phyloP scores from a whole-genome alignment of 2,113 vertebrate species.

The Myotis brandtii region DNA sequence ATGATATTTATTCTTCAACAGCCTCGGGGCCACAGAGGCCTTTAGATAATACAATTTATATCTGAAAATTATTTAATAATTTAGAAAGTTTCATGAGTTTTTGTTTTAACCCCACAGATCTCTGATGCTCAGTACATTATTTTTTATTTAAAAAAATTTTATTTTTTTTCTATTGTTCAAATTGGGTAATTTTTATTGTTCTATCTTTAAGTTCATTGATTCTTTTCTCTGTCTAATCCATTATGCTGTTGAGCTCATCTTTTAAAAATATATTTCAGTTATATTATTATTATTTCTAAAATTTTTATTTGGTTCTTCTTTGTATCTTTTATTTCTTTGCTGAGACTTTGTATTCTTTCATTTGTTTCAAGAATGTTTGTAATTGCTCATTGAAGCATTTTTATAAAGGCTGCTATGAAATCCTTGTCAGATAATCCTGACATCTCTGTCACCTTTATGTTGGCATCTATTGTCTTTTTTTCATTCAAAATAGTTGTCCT shows the following conservation, averaged over 20 bases:
- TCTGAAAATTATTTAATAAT: background rate
- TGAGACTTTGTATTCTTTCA: background rate
- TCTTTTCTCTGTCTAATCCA: background rate
- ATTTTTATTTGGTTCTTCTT: background rate
- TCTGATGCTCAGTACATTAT: background rate
- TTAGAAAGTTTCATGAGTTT: slow-evolving; percentile 2
- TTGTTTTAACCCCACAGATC: background rate
- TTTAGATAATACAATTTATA: slow-evolving; percentile 41
- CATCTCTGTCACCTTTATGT: background rate
- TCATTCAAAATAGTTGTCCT: background rate
- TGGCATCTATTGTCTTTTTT: background rate
- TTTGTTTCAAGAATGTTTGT: background rate
- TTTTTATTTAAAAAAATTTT: background rate
- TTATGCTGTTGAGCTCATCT: slow-evolving; percentile 15
- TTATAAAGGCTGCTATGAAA: background rate
- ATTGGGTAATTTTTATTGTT: background rate
- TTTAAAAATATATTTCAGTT: background rate
- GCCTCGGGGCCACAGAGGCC: background rate
- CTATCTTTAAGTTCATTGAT: background rate
- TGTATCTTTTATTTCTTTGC: background rate
- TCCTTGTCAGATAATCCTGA: background rate
- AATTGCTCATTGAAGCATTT: background rate
- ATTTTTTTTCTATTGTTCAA: background rate
- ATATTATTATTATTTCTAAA: slow-evolving; percentile 28
- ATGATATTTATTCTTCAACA: background rate